Evolutionary conservation across 2,113 vertebrate species (phyloP), one percentile per base, ranked within the genome.

Genomic region (Cervus canadensis): DNA sequence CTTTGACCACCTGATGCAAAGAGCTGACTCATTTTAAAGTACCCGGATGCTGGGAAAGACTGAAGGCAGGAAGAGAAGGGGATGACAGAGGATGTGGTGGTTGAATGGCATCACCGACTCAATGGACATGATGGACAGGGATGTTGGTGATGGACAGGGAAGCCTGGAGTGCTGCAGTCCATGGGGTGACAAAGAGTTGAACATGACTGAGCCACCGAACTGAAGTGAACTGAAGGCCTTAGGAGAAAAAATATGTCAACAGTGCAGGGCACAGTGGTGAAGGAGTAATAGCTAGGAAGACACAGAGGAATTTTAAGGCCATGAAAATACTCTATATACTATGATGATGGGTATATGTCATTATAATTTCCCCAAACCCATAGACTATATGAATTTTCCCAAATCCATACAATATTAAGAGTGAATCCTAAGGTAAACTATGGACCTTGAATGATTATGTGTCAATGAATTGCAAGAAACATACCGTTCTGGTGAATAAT

Each of bases 141-240:
- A 71, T 13, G 48, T 12, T 71, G n/a, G n/a, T 23, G 5, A 19
- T 40, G n/a, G 67, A 12, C n/a, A 71, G n/a, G n/a, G 1, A 71
- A 21, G n/a, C n/a, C 10, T 71, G n/a, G n/a, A 0, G 5, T 71
- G 10, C n/a, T 71, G 67, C 0, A 0, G 19, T 23, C 40, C n/a
- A 21, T 0, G 1, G 67, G 19, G 2, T 10, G 0, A 0, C 19
- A 40, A 36, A 71, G 19, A 71, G 19, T 71, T 0, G 1, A n/a
- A 71, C 19, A 40, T 0, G 10, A 71, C 5, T 40, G 19, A 12
- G 17, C 9, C 5, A 23, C 67, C 0, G 23, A 43, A 76, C 23
- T 25, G 23, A 76, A 25, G 15, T 4, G 5, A 43, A 5, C 1
- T 7, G 2, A 85, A 15, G 25, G 28, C 12, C 5, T 54, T 78